Conservation (phyloP, 2,113 vertebrate genomes). For the Mandrillus leucophaeus region DNA sequence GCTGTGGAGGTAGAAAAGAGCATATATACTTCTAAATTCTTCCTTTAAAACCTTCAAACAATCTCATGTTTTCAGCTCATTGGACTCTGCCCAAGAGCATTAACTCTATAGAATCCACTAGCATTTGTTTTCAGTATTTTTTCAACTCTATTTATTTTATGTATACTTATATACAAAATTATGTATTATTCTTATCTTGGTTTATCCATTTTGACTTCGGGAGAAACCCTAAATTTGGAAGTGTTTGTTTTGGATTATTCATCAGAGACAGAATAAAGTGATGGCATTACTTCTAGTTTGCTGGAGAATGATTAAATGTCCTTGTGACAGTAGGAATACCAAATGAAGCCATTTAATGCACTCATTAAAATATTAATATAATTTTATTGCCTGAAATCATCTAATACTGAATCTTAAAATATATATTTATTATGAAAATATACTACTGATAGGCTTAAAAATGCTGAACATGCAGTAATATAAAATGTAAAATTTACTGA, state of each 20-base stretch:
- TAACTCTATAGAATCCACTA: background rate
- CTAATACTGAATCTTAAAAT: background rate
- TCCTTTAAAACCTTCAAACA: background rate
- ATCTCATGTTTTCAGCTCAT: background rate
- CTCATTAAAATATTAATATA: conserved; percentile 55
- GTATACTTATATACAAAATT: background rate
- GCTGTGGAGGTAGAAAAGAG: background rate
- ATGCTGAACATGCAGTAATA: background rate
- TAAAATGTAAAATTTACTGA: background rate
- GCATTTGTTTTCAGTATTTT: background rate
- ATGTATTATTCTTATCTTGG: background rate
- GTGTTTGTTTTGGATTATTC: background rate
- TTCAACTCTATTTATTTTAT: background rate
- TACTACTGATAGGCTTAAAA: background rate
- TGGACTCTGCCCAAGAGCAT: background rate
- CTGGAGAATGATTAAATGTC: conserved; percentile 22
- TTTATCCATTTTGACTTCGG: background rate
- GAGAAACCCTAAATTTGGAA: background rate
- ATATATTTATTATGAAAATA: background rate
- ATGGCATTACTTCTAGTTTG: background rate
- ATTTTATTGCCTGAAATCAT: conserved; percentile 43
- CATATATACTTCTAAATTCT: background rate
- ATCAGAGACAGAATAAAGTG: background rate
- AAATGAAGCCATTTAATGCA: conserved; percentile 1
- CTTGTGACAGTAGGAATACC: background rate